Percentiles rank a stretch among this genome's conserved stretches.
These are phyloP conservation scores for Oxystoma pomonae DNA, from an alignment of 2,888 invertebrate species.

Conservation along the genomic window DNA sequence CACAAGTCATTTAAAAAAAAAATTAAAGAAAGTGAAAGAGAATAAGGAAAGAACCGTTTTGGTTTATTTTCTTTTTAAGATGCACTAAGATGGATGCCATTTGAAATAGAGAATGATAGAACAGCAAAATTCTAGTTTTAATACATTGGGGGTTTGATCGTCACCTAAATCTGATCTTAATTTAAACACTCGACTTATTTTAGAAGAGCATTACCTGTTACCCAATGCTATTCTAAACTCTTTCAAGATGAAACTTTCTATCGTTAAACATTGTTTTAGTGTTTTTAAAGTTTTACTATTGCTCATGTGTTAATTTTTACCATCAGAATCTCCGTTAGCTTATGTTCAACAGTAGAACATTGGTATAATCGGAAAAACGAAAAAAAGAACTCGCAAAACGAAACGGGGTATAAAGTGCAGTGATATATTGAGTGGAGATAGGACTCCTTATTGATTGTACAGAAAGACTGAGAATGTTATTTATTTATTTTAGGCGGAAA, in stretches of 20 bases:
- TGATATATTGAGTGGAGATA: background rate
- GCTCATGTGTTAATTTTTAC: conserved; percentile 6
- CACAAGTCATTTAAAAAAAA: too few species aligned
- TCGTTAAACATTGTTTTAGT: conserved; percentile 12
- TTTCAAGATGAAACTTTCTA: background rate
- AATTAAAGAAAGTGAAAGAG: too few species aligned
- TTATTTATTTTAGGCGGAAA: background rate
- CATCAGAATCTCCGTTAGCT: conserved; percentile 24
- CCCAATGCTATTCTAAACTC: conserved; percentile 20
- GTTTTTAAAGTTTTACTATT: background rate
- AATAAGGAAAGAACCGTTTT: too few species aligned
- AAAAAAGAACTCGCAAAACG: too few species aligned
- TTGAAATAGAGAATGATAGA: too few species aligned
- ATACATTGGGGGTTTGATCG: too few species aligned
- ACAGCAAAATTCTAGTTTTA: too few species aligned
- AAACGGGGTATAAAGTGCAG: background rate
- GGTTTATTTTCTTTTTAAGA: too few species aligned
- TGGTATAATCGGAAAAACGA: background rate
- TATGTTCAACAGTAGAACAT: conserved; percentile 3
- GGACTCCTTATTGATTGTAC: background rate
- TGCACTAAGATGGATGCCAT: too few species aligned
- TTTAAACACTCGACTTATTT: background rate
- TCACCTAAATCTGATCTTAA: too few species aligned
- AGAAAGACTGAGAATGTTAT: background rate
- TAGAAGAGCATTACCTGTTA: conserved; percentile 10